Base-by-base conservation (phyloP, 2,797 vertebrate species). In the Sylvia borin region DNA sequence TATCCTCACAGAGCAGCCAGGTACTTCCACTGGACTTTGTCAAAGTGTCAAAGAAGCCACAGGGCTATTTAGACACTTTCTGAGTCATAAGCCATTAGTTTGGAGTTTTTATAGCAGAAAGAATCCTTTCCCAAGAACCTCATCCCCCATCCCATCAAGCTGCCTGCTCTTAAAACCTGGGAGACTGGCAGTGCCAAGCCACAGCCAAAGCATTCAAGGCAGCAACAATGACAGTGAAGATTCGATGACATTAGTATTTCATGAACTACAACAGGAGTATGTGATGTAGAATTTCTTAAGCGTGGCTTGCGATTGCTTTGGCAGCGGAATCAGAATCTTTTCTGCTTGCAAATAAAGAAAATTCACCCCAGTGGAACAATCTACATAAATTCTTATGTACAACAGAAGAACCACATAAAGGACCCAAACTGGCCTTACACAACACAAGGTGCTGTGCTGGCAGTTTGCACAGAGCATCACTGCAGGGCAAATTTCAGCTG, bases 391-490 rank as follows among this genome's bases (percentile, higher is more conserved):
- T 81, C 90, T 91, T 91, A 16, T 29, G 62, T n/a, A 79, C 51
- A 93, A 43, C 45, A 88, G 71, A 82, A 86, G 74, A 94, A 93
- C 77, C 91, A 94, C 96, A 86, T 92, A 43, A 94, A 96, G 79
- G 88, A 88, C 79, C 70, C 79, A 73, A 92, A 47, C 27, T 86
- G 74, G 94, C 83, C 73, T 70, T 54, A 32, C 27, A 58, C 62
- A 90, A 77, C 40, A 43, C 1, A 55, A 78, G 62, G 79, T 78
- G 79, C 95, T 84, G 85, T 27, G 80, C 91, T 92, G 91, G 85
- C 85, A 95, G 89, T 20, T 84, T 72, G 72, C 53, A 75, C 76
- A 40, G 76, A 27, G 61, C 83, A 84, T 34, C 71, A 61, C 96
- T 64, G 62, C 90, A 90, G 93, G 95, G 94, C 90, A 93, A 58